A percentile compares a stretch with the other conserved stretches of the same genome.
phyloP scores from a whole-genome alignment of 92 coral and sea anemone genomes.

The Anthopleura xanthogrammica region DNA sequence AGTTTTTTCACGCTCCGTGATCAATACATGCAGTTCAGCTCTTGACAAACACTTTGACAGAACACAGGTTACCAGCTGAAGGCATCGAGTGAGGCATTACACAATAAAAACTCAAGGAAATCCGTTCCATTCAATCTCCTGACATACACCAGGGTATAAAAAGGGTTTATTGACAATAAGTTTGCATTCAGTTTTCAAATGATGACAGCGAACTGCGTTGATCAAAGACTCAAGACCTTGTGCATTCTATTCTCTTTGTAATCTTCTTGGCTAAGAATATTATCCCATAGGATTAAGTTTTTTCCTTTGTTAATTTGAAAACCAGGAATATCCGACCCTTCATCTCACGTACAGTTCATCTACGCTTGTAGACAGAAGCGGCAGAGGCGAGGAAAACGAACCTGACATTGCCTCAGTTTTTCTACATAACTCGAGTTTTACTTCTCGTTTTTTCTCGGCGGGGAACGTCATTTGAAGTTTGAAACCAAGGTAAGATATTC shows the following conservation, averaged over 20 bases:
- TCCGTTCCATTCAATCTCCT: not conserved
- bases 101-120: not conserved
- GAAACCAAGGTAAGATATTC: not conserved
- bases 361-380: not conserved
- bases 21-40: not conserved
- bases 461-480: not conserved
- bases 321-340: not conserved
- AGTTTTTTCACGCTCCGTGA: not conserved
- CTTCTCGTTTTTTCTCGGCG: not conserved
- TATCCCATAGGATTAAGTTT: slow-evolving; percentile 13
- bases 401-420: no score
- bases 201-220: not conserved
- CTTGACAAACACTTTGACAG: not conserved
- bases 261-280: slow-evolving; percentile 15
- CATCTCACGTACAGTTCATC: not conserved
- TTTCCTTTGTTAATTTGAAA: slow-evolving; percentile 17
- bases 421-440: not conserved
- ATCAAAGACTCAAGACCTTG: not conserved
- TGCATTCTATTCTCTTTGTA: not conserved
- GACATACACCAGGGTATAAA: not conserved
- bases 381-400: not conserved
- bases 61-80: not conserved
- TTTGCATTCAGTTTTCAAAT: not conserved
- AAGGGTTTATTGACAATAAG: not conserved
- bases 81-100: not conserved